A percentile compares a stretch with the other conserved stretches of the same genome.
Evolutionary conservation across 2,888 invertebrate species (phyloP).

Genomic region (Rhimphoctona megacephalus): DNA sequence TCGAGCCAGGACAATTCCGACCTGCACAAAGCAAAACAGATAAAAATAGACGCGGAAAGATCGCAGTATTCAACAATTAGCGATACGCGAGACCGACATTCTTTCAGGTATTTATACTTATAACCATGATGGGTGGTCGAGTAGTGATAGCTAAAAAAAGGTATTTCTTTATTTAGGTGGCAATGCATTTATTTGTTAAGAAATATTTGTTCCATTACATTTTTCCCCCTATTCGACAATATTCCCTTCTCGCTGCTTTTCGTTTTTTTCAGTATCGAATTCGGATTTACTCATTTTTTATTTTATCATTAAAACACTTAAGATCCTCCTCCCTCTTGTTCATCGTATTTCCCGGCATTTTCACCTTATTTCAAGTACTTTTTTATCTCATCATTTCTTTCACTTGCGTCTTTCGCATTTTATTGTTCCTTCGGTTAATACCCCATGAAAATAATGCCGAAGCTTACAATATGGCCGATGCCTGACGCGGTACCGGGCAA

Average conservation of each 20-base stretch:
- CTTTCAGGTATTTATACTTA: conserved; percentile 26
- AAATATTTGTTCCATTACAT: not conserved
- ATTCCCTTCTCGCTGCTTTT: not conserved
- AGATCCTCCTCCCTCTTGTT: not conserved
- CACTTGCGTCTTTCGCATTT: not conserved
- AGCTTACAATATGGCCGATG: not conserved
- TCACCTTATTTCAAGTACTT: not conserved
- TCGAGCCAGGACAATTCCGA: conserved; percentile 34
- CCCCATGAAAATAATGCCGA: not conserved
- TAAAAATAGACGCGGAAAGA: conserved; percentile 8
- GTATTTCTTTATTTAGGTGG: not conserved
- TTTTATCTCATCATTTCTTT: not conserved
- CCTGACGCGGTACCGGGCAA: not conserved
- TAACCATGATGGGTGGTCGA: not conserved
- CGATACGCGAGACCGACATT: conserved; percentile 74
- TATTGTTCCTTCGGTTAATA: not conserved
- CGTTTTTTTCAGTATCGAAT: not conserved
- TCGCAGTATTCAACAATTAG: conserved; percentile 79
- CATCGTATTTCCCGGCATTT: not conserved
- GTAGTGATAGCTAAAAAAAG: not conserved
- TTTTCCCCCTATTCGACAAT: not conserved
- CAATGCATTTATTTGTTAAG: not conserved
- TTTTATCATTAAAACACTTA: not conserved
- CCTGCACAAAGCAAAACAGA: conserved; percentile 60
- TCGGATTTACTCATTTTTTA: not conserved